Conservation (phyloP, 1,140 invertebrate genomes). For the Drosophila albomicans region DNA sequence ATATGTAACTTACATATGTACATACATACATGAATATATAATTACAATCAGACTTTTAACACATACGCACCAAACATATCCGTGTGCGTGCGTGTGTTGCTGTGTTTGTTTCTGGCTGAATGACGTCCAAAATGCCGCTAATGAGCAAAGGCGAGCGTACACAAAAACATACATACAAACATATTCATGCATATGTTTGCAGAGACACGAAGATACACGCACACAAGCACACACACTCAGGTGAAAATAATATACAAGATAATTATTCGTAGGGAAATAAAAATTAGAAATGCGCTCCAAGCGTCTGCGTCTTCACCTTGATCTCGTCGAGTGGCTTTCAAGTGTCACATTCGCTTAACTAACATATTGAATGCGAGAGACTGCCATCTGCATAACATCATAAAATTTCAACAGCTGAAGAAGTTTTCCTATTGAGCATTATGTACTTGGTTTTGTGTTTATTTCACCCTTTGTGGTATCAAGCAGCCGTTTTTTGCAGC, state of each 20-base stretch:
- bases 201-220: constrained; percentile 15
- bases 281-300: constrained; percentile 29
- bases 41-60: background rate
- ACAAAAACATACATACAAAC: constrained; percentile 21
- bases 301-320: constrained; percentile 24
- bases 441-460: constrained; percentile 48
- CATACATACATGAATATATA: constrained; percentile 4
- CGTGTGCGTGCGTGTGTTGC: constrained; percentile 9
- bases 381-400: constrained; percentile 4
- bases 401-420: constrained; percentile 21
- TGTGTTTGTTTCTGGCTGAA: constrained; percentile 31
- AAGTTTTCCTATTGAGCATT: background rate
- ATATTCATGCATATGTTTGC: constrained; percentile 17
- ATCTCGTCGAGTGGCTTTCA: constrained; percentile 14
- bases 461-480: constrained; percentile 59
- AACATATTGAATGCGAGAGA: constrained; percentile 1
- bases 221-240: constrained; percentile 25
- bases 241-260: constrained; percentile 23
- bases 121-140: constrained; percentile 75
- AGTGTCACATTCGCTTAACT: constrained; percentile 7
- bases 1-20: constrained; percentile 11
- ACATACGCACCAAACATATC: background rate
- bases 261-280: constrained; percentile 19
- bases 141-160: constrained; percentile 50
- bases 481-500: constrained; percentile 37